phyloP scores from a whole-genome alignment of 2,113 vertebrate genomes.

The Tachycineta bicolor region DNA sequence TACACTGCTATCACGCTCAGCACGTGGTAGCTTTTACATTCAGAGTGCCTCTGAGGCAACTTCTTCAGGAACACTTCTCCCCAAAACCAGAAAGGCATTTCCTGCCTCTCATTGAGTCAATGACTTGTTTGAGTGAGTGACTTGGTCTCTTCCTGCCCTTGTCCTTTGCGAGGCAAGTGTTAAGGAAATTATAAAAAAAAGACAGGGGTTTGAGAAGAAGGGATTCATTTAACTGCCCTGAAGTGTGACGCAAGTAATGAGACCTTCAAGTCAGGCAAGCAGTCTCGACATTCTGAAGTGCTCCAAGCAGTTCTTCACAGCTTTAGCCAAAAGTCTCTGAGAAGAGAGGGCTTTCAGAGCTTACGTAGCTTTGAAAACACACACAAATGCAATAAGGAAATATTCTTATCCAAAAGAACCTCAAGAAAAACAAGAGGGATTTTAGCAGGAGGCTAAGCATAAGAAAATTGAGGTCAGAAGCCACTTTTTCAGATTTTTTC shows the following conservation, averaged over 20 bases:
- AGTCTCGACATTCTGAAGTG: background rate
- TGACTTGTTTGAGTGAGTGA: background rate
- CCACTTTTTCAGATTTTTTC: background rate
- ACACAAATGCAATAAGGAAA: conserved; percentile 21
- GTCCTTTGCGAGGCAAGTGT: conserved; percentile 14
- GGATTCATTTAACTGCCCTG: background rate
- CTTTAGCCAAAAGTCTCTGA: background rate
- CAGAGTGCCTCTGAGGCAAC: background rate
- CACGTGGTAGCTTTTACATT: background rate
- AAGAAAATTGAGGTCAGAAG: conserved; percentile 32
- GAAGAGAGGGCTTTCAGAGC: background rate
- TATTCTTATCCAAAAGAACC: conserved; percentile 32
- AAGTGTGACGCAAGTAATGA: background rate
- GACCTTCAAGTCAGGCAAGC: background rate
- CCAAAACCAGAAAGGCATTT: conserved; percentile 31
- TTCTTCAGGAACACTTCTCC: background rate
- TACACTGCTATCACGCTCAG: background rate
- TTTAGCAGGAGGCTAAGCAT: conserved; percentile 6
- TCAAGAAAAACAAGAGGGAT: conserved; percentile 34
- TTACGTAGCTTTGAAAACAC: conserved; percentile 23
- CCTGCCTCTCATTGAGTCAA: background rate
- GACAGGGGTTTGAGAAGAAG: conserved; percentile 24
- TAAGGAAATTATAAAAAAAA: conserved; percentile 7
- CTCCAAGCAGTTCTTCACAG: background rate
- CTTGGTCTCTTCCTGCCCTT: conserved; percentile 7